phyloP scores from a whole-genome alignment of 2,888 invertebrate genomes.

The Pristionchus arcanus region DNA sequence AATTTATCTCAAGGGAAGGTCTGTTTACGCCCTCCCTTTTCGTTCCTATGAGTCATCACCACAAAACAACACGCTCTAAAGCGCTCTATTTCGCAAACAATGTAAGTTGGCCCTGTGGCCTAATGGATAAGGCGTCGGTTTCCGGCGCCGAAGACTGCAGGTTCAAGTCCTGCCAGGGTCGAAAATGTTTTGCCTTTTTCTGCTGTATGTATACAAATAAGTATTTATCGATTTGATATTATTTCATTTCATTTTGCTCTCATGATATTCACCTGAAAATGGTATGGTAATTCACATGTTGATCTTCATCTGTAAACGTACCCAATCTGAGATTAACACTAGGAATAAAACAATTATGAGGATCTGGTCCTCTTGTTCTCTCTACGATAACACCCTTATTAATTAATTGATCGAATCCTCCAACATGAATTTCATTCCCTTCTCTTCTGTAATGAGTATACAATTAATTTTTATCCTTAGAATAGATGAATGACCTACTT shows the following conservation, averaged over 20 bases:
- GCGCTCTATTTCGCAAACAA: background rate
- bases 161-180: conserved; percentile 28
- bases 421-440: conserved; percentile 83
- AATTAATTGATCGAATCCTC: conserved; percentile 84
- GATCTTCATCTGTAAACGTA: background rate
- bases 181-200: background rate
- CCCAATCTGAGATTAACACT: conserved; percentile 68
- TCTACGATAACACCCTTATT: conserved; percentile 79
- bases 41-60: background rate
- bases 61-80: background rate
- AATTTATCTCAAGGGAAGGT: background rate
- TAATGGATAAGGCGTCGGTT: conserved; percentile 43
- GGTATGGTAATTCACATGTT: background rate
- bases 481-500: conserved; percentile 66
- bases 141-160: conserved; percentile 32
- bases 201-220: background rate
- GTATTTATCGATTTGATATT: background rate
- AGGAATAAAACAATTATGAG: conserved; percentile 60
- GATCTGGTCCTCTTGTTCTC: conserved; percentile 62
- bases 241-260: conserved; percentile 23
- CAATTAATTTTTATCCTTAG: background rate
- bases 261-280: conserved; percentile 45
- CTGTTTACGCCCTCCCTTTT: background rate
- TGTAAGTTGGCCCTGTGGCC: background rate
- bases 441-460: conserved; percentile 80